phyloP scores from a whole-genome alignment of 2,888 invertebrate genomes.

The Caenorhabditis doughertyi region DNA sequence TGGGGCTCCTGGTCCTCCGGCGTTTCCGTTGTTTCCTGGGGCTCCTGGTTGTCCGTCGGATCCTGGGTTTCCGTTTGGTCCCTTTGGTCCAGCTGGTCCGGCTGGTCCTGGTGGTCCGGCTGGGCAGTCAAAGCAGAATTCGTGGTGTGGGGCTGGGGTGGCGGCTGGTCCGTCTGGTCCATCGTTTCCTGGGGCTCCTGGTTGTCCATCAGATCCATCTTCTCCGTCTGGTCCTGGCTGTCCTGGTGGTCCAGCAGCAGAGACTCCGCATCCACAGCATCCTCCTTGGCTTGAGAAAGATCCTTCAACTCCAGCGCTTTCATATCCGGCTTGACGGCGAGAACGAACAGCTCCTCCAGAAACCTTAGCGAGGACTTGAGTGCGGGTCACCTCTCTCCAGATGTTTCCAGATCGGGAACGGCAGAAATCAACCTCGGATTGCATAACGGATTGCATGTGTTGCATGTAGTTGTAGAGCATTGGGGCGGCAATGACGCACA shows the following conservation, averaged over 20 bases:
- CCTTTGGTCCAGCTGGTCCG: conserved; percentile 74
- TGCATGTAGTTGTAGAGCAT: conserved; percentile 79
- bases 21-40: conserved; percentile 69
- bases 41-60: conserved; percentile 71
- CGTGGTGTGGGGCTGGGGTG: conserved; percentile 72
- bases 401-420: conserved; percentile 76
- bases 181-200: conserved; percentile 75
- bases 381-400: conserved; percentile 78
- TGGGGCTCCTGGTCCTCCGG: conserved; percentile 74
- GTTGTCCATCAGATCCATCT: conserved; percentile 71
- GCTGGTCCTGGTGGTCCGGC: conserved; percentile 75
- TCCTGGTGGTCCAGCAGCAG: conserved; percentile 71
- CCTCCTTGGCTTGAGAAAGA: conserved; percentile 59
- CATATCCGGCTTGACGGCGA: conserved; percentile 72
- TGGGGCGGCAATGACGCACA: conserved; percentile 72
- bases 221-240: conserved; percentile 70
- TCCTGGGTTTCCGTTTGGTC: conserved; percentile 76
- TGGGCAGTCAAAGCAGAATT: conserved; percentile 76
- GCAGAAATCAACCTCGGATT: conserved; percentile 75
- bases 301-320: conserved; percentile 65
- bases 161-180: conserved; percentile 77
- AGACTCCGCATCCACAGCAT: conserved; percentile 75
- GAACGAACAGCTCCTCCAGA: conserved; percentile 70
- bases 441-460: conserved; percentile 74
- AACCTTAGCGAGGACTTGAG: conserved; percentile 75